Evolutionary conservation across 64 coral and sea anemone genomes (phyloP).

Genomic region (Cladopsammia gracilis): DNA sequence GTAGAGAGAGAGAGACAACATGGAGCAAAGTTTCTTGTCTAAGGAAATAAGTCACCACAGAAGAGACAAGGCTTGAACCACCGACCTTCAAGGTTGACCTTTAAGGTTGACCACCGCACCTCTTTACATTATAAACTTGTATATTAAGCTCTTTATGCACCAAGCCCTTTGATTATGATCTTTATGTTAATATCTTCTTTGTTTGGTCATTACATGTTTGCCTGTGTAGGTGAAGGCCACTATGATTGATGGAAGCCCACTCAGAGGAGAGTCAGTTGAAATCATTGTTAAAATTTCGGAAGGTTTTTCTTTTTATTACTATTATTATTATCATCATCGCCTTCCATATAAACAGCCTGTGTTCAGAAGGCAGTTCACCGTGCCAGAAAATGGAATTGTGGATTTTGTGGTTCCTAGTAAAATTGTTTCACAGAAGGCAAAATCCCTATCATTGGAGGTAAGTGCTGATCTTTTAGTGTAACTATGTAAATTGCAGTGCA

Average conservation of each 20-base stretch:
- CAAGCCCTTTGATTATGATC: neutral
- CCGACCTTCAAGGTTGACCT: no score
- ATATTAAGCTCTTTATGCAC: no score
- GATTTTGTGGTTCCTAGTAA: slow-evolving; percentile 27
- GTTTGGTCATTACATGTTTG: neutral
- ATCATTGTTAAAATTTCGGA: neutral
- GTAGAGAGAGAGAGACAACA: no score
- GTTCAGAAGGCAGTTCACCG: neutral
- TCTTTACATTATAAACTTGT: no score
- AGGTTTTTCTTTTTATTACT: neutral
- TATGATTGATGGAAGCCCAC: slow-evolving; percentile 39
- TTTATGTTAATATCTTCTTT: neutral
- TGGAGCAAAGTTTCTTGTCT: no score
- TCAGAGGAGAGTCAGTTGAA: neutral
- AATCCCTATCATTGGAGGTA: neutral
- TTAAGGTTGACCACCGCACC: no score
- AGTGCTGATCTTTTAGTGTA: no score
- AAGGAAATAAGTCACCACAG: no score
- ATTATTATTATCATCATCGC: no score
- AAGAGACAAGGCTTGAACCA: no score
- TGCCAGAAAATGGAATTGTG: slow-evolving; percentile 32
- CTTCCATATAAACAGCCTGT: neutral
- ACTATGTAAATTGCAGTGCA: no score
- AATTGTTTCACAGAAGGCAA: neutral
- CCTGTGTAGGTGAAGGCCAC: slow-evolving; percentile 5